Evolutionary conservation across 2,797 vertebrate species (phyloP).

Genomic region (Chloroceryle inda): DNA sequence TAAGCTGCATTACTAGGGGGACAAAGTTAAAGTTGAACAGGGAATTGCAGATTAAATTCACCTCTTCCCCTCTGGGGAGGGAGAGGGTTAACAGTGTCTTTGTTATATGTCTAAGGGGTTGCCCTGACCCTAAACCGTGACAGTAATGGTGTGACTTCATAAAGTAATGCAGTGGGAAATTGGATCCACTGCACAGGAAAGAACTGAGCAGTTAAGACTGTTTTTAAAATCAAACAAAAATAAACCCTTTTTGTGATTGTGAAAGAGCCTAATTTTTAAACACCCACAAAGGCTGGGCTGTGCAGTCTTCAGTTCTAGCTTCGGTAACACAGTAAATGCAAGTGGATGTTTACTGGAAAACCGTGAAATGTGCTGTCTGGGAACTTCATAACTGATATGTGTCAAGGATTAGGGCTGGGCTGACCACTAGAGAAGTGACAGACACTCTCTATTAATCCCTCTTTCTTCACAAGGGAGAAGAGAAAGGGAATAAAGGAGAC

Average conservation of each 20-base stretch:
- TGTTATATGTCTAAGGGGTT: no score
- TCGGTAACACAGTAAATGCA: constrained; percentile 5
- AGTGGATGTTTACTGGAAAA: neutral
- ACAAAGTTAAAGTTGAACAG: neutral
- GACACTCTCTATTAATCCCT: no score
- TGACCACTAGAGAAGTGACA: no score
- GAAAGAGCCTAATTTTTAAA: neutral
- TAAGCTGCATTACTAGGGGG: neutral
- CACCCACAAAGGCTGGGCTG: constrained; percentile 40
- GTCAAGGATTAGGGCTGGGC: no score
- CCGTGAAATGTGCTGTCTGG: constrained; percentile 14
- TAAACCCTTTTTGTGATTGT: neutral
- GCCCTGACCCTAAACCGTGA: no score
- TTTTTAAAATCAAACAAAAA: neutral
- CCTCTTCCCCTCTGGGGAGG: no score
- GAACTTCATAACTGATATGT: neutral
- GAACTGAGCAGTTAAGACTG: neutral
- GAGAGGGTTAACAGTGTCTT: no score
- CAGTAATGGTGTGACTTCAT: neutral
- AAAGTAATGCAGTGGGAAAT: fast-evolving
- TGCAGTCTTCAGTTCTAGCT: constrained; percentile 25
- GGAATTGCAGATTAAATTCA: neutral
- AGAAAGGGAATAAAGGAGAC: no score
- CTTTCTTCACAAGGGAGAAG: no score
- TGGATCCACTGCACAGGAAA: neutral